Evolutionary conservation across 2,113 vertebrate species (phyloP).

Genomic region (rabbit (Oryctolagus cuniculus)): DNA sequence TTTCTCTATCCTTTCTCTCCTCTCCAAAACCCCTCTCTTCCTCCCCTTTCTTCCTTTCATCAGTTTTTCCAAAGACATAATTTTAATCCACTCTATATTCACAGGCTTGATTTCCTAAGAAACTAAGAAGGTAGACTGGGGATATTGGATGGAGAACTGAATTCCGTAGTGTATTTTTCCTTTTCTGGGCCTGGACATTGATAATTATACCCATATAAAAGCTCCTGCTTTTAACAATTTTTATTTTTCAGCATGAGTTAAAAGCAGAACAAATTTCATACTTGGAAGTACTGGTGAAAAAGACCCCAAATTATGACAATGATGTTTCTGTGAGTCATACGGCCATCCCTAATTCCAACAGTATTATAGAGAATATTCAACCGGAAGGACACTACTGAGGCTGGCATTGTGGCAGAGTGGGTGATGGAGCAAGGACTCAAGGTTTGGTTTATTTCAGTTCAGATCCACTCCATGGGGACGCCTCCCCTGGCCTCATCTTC

Average conservation of each 20-base stretch:
- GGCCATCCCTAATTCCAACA: background rate
- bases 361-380: background rate
- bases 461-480: too few relatives aligned
- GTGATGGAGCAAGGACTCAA: too few relatives aligned
- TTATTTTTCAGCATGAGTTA: background rate
- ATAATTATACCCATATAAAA: background rate
- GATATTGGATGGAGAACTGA: background rate
- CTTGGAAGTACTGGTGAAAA: background rate
- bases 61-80: too few relatives aligned
- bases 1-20: too few relatives aligned
- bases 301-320: background rate
- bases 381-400: background rate
- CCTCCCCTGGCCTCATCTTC: too few relatives aligned
- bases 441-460: too few relatives aligned
- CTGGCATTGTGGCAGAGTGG: too few relatives aligned
- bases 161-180: background rate
- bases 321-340: background rate
- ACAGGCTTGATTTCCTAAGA: background rate
- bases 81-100: too few relatives aligned
- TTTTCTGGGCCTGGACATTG: background rate
- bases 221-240: background rate
- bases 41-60: too few relatives aligned
- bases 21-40: too few relatives aligned
- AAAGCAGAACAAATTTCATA: slow-evolving; percentile 11
- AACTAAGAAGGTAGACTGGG: background rate